Base-by-base conservation (phyloP, 1,140 invertebrate species). In the Pogonomyrmex californicus region DNA sequence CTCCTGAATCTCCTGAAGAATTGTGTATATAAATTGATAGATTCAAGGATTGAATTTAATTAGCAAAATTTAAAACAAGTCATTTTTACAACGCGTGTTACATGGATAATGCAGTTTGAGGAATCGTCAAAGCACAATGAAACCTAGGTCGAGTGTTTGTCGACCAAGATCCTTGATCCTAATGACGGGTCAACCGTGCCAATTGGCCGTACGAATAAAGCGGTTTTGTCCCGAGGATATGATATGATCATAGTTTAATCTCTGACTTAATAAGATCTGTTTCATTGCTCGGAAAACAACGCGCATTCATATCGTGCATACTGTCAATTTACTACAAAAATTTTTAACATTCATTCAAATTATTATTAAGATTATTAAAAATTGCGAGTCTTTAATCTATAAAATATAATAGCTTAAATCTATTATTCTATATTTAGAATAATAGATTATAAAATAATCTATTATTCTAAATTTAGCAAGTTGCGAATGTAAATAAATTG, bases 161-260 rank as follows among this genome's bases (percentile, higher is more conserved):
- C 60, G 85, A 51, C 75, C 44, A 86, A 88, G 87, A 93, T 94
- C 93, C 93, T 94, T 94, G 93, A 94, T 93, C 93, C 93, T 94
- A 94, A 94, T 93, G 93, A 92, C 90, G 83, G 93, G 93, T 93
- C 92, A 93, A 91, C 90, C 88, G 88, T 93, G 93, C 92, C 92
- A 93, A 94, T 92, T 93, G 91, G 89, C 90, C 85, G 75, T 91
- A 88, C 86, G 68, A 90, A 91, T 60, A 73, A 90, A 75, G 49
- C 88, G 66, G 12, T 60, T 65, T 30, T 87, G 79, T 86, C 44
- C 82, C 47, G 86, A 87, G 85, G 85, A 89, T 86, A 60, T 51
- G 85, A 89, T 86, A 60, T 51, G 41, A 65, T 70, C 14, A 63
- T 51, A 33, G 63, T 14, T 65, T 71, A 75, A 90, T 79, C 54